Conservation (phyloP, 2,113 vertebrate genomes). For the Bujurquina vittata region DNA sequence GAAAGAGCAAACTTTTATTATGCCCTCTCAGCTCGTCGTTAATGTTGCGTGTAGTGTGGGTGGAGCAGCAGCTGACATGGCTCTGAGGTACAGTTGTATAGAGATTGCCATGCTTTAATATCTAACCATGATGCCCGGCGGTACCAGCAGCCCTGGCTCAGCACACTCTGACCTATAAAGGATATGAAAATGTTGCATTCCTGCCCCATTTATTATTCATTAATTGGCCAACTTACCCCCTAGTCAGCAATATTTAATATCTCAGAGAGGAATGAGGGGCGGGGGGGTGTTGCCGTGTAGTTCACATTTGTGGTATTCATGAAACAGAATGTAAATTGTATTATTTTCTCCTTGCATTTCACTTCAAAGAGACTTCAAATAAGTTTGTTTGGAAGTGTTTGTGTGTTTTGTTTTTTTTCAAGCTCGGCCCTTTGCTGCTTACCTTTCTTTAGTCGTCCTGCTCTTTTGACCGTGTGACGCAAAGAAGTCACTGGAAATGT, state of each 20-base stretch:
- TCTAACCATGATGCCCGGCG: constrained; percentile 67
- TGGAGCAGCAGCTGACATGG: constrained; percentile 61
- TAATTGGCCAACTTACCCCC: constrained; percentile 73
- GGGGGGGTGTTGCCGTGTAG: constrained; percentile 37
- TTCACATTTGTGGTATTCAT: constrained; percentile 63
- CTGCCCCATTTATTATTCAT: constrained; percentile 78
- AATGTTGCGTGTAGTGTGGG: constrained; percentile 62
- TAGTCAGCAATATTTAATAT: constrained; percentile 81
- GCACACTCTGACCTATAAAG: constrained; percentile 74
- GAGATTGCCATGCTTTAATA: constrained; percentile 66
- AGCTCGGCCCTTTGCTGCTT: constrained; percentile 2
- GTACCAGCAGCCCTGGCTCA: constrained; percentile 57
- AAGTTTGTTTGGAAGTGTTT: constrained; percentile 47
- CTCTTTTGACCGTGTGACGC: constrained; percentile 42
- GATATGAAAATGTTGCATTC: constrained; percentile 72
- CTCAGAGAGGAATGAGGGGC: constrained; percentile 40
- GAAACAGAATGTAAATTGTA: constrained; percentile 64
- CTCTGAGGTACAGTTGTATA: constrained; percentile 63
- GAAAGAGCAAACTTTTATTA: constrained; percentile 59
- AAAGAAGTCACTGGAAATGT: constrained; percentile 48
- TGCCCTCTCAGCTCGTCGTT: constrained; percentile 65
- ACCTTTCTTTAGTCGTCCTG: constrained; percentile 3
- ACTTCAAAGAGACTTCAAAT: constrained; percentile 65
- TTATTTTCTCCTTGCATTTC: constrained; percentile 51
- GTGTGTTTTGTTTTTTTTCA: not conserved